Evolutionary conservation across 2,113 vertebrate species (phyloP).

Genomic region (Zosterops hypoxanthus): DNA sequence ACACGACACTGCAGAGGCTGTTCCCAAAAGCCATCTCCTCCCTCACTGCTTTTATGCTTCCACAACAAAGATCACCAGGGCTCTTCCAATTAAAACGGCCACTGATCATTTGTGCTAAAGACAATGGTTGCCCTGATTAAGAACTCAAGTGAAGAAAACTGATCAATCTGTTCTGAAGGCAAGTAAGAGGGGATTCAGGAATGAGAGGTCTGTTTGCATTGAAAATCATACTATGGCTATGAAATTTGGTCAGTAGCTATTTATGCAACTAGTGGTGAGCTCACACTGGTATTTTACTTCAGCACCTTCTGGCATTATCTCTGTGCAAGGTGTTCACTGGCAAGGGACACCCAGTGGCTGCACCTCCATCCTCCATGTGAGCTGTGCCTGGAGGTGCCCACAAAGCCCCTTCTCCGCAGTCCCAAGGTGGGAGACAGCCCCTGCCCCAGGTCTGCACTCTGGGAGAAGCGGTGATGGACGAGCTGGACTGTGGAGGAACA

Average conservation of each 20-base stretch:
- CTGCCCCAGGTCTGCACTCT: not conserved
- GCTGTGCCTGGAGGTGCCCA: not conserved
- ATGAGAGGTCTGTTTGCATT: not conserved
- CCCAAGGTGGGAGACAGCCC: not conserved
- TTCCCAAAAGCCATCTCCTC: not conserved
- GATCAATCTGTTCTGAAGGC: not conserved
- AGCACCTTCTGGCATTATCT: not conserved
- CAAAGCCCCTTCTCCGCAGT: not conserved
- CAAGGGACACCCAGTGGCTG: not conserved
- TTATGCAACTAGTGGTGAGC: not conserved
- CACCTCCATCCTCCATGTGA: not conserved
- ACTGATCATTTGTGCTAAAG: not conserved
- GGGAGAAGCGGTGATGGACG: not conserved
- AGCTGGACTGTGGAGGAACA: not conserved
- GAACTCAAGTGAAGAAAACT: not conserved
- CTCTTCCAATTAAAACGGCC: not conserved
- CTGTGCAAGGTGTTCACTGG: not conserved
- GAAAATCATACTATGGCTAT: not conserved
- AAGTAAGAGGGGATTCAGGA: not conserved
- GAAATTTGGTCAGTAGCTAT: not conserved
- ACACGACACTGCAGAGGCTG: accelerated
- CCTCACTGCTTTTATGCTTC: not conserved
- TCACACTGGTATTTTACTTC: not conserved
- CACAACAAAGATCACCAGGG: not conserved
- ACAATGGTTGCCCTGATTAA: not conserved